These are phyloP conservation scores for Hylia prasina DNA, from an alignment of 2,113 vertebrate genomes.

Conservation along the genomic window DNA sequence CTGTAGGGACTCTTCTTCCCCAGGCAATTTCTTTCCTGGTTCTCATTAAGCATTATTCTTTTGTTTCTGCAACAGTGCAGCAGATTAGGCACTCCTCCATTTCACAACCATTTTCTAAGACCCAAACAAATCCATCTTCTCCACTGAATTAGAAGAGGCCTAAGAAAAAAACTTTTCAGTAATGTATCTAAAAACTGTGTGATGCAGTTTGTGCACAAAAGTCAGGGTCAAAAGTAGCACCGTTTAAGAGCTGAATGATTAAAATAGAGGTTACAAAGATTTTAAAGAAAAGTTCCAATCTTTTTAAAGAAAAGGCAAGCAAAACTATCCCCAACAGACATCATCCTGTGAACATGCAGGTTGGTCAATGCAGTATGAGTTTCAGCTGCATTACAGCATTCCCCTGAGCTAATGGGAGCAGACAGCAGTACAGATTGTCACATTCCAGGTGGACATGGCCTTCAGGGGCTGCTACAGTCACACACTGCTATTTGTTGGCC, in stretches of 20 bases:
- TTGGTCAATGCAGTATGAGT: not conserved
- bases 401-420: not conserved
- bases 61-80: not conserved
- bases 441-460: not conserved
- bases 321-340: not conserved
- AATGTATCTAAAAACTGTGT: not conserved
- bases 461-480: not conserved
- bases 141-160: not conserved
- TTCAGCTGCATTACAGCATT: not conserved
- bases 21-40: not conserved
- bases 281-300: not conserved
- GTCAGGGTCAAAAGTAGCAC: not conserved
- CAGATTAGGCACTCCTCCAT: not conserved
- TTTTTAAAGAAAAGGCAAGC: not conserved
- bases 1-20: not conserved
- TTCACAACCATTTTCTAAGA: not conserved
- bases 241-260: not conserved
- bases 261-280: not conserved
- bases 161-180: not conserved
- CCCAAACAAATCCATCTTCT: not conserved
- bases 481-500: not conserved
- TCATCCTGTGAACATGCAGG: not conserved
- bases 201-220: not conserved
- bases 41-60: not conserved
- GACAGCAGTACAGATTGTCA: not conserved